A percentile compares a stretch with the other conserved stretches of the same genome.
phyloP scores from a whole-genome alignment of 2,113 vertebrate species.

The Brachypteracias leptosomus region DNA sequence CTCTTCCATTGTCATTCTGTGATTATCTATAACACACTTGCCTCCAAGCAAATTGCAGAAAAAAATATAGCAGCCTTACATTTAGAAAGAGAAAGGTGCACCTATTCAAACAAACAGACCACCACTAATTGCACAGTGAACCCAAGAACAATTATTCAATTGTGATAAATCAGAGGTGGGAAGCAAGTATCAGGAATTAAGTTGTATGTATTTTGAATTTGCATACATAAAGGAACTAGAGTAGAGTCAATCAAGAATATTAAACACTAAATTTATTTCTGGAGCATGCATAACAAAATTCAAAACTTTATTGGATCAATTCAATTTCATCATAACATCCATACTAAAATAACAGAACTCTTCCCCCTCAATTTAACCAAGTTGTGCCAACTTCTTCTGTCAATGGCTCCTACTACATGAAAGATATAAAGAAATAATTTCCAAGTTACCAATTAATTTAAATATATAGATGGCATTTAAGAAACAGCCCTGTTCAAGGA shows the following conservation, averaged over 20 bases:
- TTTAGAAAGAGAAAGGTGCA: not conserved
- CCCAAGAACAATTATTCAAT: not conserved
- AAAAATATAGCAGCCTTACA: not conserved
- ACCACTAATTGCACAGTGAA: constrained; percentile 24
- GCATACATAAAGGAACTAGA: not conserved
- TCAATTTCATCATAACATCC: not conserved
- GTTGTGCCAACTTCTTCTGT: not conserved
- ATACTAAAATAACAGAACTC: not conserved
- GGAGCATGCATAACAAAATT: not conserved
- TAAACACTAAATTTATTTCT: constrained; percentile 23
- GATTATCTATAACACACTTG: not conserved
- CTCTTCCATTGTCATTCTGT: not conserved
- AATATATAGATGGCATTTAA: not conserved
- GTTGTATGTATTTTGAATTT: not conserved
- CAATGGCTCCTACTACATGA: not conserved
- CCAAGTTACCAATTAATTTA: not conserved
- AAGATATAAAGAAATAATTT: not conserved
- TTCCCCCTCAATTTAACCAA: not conserved
- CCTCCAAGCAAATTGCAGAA: not conserved
- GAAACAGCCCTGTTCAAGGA: not conserved
- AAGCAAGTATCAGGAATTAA: not conserved
- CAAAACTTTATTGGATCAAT: not conserved
- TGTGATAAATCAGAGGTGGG: constrained; percentile 28
- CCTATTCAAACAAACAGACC: not conserved
- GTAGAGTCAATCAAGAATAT: not conserved